phyloP scores from a whole-genome alignment of 2,113 vertebrate species.

The Scomber scombrus region DNA sequence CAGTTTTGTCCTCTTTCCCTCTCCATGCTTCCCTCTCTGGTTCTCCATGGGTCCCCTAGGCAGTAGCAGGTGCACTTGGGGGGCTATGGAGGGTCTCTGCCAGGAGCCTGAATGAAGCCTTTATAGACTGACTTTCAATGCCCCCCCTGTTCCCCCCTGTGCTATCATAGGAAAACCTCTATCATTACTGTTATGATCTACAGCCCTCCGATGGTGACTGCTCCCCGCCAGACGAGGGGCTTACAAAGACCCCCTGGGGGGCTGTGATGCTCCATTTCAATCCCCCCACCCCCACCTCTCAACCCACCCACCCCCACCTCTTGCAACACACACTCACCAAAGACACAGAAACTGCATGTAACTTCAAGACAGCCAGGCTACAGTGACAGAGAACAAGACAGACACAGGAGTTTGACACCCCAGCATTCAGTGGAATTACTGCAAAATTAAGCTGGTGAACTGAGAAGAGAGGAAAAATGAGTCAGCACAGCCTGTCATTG shows the following conservation, averaged over 20 bases:
- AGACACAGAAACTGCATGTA: conserved; percentile 56
- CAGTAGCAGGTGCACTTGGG: conserved; percentile 78
- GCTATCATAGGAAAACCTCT: conserved; percentile 74
- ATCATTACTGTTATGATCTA: conserved; percentile 83
- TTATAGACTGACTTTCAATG: conserved; percentile 80
- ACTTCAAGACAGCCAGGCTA: conserved; percentile 62
- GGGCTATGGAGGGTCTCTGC: conserved; percentile 58
- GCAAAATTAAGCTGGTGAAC: conserved; percentile 66
- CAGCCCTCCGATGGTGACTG: conserved; percentile 64
- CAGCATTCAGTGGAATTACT: conserved; percentile 68
- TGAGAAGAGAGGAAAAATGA: conserved; percentile 62
- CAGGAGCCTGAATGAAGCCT: conserved; percentile 79
- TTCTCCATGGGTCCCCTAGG: conserved; percentile 51
- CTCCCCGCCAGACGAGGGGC: conserved; percentile 42
- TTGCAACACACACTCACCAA: conserved; percentile 15
- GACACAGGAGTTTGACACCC: conserved; percentile 58
- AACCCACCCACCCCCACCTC: not conserved
- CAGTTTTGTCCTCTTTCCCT: conserved; percentile 44
- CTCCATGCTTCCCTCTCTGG: conserved; percentile 57
- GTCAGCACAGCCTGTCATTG: conserved; percentile 71
- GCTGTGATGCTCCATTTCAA: conserved; percentile 67
- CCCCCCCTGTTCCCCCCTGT: conserved; percentile 67
- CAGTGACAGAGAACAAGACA: conserved; percentile 59
- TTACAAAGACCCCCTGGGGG: conserved; percentile 52
- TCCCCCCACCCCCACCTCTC: conserved; percentile 16